These are phyloP conservation scores for Elysia chlorotica DNA, from an alignment of 1,140 invertebrate genomes.

Conservation along the genomic window DNA sequence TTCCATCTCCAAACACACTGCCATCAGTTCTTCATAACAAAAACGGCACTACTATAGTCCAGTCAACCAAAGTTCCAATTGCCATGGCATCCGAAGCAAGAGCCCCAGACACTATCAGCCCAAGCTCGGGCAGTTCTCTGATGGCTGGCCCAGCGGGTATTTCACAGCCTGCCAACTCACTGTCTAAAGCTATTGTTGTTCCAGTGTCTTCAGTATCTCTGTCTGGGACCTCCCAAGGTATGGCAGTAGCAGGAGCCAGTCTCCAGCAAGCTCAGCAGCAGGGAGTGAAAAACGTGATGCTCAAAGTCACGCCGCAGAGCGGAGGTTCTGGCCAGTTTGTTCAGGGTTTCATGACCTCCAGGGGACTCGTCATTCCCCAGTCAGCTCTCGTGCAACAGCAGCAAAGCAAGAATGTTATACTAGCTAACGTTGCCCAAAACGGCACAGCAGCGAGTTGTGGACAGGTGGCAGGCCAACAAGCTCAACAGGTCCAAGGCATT, in stretches of 20 bases:
- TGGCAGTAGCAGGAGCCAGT: neutral
- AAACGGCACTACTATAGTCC: constrained; percentile 34
- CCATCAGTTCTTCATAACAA: constrained; percentile 40
- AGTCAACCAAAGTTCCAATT: constrained; percentile 44
- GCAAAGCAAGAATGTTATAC: neutral
- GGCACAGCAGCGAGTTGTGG: neutral
- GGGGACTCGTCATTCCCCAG: constrained; percentile 36
- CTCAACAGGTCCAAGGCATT: too few species aligned
- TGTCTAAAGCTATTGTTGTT: neutral
- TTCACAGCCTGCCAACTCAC: neutral
- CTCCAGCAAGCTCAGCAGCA: neutral
- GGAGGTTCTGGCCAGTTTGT: constrained; percentile 23
- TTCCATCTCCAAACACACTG: constrained; percentile 44
- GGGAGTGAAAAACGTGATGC: constrained; percentile 26
- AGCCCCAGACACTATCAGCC: constrained; percentile 5
- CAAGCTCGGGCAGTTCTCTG: neutral
- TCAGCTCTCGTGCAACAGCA: constrained; percentile 18
- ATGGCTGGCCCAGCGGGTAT: neutral
- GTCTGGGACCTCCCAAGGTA: neutral
- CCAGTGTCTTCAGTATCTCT: neutral
- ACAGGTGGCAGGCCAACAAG: constrained; percentile 3
- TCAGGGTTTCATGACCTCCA: constrained; percentile 34
- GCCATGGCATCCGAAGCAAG: constrained; percentile 29
- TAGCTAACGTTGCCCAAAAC: neutral
- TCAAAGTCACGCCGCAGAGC: constrained; percentile 31